Evolutionary conservation across 2,797 vertebrate species (phyloP).

Genomic region (Adrianichthys oophorus): DNA sequence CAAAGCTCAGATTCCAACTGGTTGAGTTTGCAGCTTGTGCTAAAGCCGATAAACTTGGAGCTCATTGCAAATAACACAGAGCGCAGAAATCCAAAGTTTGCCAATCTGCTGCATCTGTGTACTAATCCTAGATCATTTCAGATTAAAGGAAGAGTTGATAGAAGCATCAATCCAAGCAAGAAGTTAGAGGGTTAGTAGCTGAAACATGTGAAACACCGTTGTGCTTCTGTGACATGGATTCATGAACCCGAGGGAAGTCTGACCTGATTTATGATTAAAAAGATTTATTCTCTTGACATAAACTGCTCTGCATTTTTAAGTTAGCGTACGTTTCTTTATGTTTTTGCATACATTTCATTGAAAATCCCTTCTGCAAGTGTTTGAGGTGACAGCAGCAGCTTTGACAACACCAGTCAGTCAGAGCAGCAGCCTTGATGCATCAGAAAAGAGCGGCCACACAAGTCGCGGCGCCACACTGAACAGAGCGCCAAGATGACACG

Average conservation of each 20-base stretch:
- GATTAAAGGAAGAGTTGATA: conserved; percentile 4
- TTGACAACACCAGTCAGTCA: conserved; percentile 56
- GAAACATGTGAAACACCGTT: conserved; percentile 6
- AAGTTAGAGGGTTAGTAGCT: conserved; percentile 54
- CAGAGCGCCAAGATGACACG: conserved; percentile 49
- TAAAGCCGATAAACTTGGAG: not conserved
- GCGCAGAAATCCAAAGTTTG: conserved; percentile 21
- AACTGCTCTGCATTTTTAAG: not conserved
- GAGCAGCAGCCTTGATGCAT: conserved; percentile 48
- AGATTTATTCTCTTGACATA: not conserved
- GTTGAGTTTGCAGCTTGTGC: not conserved
- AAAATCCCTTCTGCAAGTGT: conserved; percentile 21
- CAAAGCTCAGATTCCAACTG: too few relatives aligned
- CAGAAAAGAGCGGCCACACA: conserved; percentile 36
- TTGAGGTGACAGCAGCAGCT: conserved; percentile 42
- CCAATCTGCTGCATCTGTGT: conserved; percentile 4
- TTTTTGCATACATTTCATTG: conserved; percentile 2
- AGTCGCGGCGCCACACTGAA: conserved; percentile 34
- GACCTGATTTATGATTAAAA: not conserved
- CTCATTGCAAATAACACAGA: not conserved
- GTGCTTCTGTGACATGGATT: not conserved
- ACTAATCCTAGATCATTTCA: not conserved
- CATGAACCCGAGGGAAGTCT: not conserved
- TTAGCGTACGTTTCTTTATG: not conserved
- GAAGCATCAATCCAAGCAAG: conserved; percentile 22